Evolutionary conservation across 2,113 vertebrate genomes (phyloP), one percentile per base, ranked within the genome.

Genomic region (Chloroceryle aenea): DNA sequence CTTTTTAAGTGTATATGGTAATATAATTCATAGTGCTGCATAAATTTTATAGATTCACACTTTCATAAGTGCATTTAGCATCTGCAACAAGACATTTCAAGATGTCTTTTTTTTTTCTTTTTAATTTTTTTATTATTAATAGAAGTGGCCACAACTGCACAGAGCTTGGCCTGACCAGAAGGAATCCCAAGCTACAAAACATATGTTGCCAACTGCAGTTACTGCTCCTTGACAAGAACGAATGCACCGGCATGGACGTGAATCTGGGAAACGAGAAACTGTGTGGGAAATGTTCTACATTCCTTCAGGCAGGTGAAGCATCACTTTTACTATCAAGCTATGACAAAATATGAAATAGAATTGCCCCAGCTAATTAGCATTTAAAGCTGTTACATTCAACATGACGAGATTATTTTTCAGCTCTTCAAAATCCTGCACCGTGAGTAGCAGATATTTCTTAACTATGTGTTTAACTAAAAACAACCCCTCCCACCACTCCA

Each of bases 21-120:
- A 89, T 83, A 94, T 68, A 90, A 89, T 76, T 95, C 10, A 78
- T 92, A 1, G 7, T 72, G 68, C 77, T 94, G 80, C 74, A 90
- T 89, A 94, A 96, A 86, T 40, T 80, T n/a, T 89, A 55, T 81
- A 58, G 78, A 81, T 79, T 95, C 36, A 75, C 36, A 3, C 76
- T 90, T 93, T 76, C 62, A 55, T 78, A 94, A 96, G 90, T n/a
- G 92, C 66, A 72, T 62, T 83, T 62, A 64, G 43, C 32, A 82
- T 78, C 95, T 96, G 52, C 74, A 92, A 86, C 17, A 67, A 94
- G 85, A 87, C 48, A 79, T 76, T 93, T 93, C 61, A 73, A 85
- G 45, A 75, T 67, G 71, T n/a, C n/a, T n/a, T n/a, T n/a, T n/a
- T n/a, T n/a, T n/a, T n/a, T n/a, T n/a, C n/a, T n/a, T n/a, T n/a